phyloP scores from a whole-genome alignment of 1,140 invertebrate species.

The Drosophila micromelanica region DNA sequence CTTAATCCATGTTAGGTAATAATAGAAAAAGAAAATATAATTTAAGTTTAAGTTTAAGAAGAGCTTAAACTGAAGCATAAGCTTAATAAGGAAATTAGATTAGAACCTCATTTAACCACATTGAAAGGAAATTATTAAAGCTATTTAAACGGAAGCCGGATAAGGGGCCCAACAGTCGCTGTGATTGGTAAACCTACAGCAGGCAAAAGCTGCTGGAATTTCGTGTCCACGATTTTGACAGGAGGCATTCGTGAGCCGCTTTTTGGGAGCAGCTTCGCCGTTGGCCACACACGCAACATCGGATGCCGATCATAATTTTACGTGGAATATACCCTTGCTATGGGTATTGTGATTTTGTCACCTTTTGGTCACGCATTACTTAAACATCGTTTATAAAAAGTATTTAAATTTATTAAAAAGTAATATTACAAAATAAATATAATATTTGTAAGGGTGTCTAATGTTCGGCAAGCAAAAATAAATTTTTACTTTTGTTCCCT shows the following conservation, averaged over 20 bases:
- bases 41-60: too few relatives aligned
- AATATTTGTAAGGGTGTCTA: too few relatives aligned
- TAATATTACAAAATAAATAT: too few relatives aligned
- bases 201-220: slow-evolving; percentile 70
- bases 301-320: slow-evolving; percentile 62
- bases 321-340: not conserved
- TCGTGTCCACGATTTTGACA: slow-evolving; percentile 38
- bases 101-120: not conserved
- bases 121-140: slow-evolving; percentile 3
- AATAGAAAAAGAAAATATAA: too few relatives aligned
- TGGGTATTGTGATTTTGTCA: too few relatives aligned
- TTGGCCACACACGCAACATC: slow-evolving; percentile 59
- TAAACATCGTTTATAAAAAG: too few relatives aligned
- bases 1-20: too few relatives aligned
- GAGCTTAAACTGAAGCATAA: too few relatives aligned
- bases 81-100: not conserved
- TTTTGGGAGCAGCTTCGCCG: slow-evolving; percentile 46
- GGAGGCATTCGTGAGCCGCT: slow-evolving; percentile 37
- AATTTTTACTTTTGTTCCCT: slow-evolving; percentile 4
- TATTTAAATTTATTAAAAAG: too few relatives aligned
- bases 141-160: slow-evolving; percentile 63
- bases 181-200: slow-evolving; percentile 44
- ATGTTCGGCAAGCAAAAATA: too few relatives aligned
- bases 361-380: too few relatives aligned
- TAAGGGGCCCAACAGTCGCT: slow-evolving; percentile 11